Base-by-base conservation (phyloP, 2,888 invertebrate species). In the Camponotus fellah region DNA sequence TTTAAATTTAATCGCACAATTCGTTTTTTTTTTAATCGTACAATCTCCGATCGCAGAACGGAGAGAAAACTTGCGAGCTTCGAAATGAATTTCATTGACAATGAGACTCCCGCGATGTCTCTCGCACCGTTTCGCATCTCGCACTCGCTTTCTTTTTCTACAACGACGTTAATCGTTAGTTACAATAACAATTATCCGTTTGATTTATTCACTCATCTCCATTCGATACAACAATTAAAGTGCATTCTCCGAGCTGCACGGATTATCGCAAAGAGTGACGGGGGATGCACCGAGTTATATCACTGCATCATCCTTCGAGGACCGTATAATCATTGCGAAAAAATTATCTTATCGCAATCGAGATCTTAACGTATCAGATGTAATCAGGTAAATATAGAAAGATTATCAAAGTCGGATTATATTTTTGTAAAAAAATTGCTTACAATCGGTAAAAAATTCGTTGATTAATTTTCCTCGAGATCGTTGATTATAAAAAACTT, bases 141-240 rank as follows among this genome's bases (percentile, higher is more conserved):
- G 26, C 26, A 26, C 26, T 26, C 37, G 60, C 40, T 71, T n/a
- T 40, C 10, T 68, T 62, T 83, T 69, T 85, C 89, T 90, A 90
- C 87, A 90, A 88, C 84, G 88, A 89, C 53, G 85, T 83, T 90
- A 90, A 86, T 88, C 83, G 65, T 86, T 26, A 90, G 86, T 90
- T 90, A 90, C 84, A 90, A 69, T 90, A 90, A 92, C 91, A 91
- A 92, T 92, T 88, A 88, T 92, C 90, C 90, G 89, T 92, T 93
- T 92, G 92, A 92, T 92, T 92, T 90, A 87, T 87, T 89, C 88
- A 83, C 83, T 89, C 81, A 58, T 66, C 71, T 77, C 75, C 79
- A 68, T 83, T 62, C 69, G 34, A 49, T 34, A 64, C 56, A 81
- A 64, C 83, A 82, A 53, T 83, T 56, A 83, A 75, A 81, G 62